Evolutionary conservation across 1,140 invertebrate species (phyloP).

Genomic region (Agraylea sexmaculata): DNA sequence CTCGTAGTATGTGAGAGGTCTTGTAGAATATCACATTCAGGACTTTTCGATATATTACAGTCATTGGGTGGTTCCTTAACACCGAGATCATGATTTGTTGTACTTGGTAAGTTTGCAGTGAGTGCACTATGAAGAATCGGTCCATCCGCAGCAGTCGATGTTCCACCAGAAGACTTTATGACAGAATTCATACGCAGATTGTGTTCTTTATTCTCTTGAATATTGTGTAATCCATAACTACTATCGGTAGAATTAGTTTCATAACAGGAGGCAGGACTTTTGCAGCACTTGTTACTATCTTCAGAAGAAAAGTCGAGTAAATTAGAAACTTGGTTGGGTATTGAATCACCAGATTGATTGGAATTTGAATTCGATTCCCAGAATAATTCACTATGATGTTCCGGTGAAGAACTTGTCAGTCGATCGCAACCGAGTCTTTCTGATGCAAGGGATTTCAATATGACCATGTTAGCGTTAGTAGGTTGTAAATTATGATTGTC

Average conservation of each 20-base stretch:
- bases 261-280: slow-evolving; percentile 32
- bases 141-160: slow-evolving; percentile 15
- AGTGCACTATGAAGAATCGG: slow-evolving; percentile 24
- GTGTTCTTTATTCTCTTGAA: slow-evolving; percentile 22
- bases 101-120: slow-evolving; percentile 24
- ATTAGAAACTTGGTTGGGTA: slow-evolving; percentile 20
- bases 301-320: slow-evolving; percentile 35
- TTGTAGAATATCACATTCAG: slow-evolving; percentile 20
- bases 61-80: slow-evolving; percentile 12
- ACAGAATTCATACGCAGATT: slow-evolving; percentile 32
- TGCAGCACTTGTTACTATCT: slow-evolving; percentile 39
- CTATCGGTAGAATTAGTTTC: slow-evolving; percentile 37
- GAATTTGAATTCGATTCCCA: slow-evolving; percentile 36
- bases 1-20: slow-evolving; percentile 27
- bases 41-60: slow-evolving; percentile 18
- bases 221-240: slow-evolving; percentile 25
- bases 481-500: slow-evolving; percentile 26
- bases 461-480: slow-evolving; percentile 22
- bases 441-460: slow-evolving; percentile 27
- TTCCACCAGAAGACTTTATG: slow-evolving; percentile 27
- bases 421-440: slow-evolving; percentile 28
- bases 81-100: slow-evolving; percentile 25
- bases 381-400: slow-evolving; percentile 32
- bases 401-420: slow-evolving; percentile 28
- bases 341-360: slow-evolving; percentile 28